These are phyloP conservation scores for Glaucopsyche alexis DNA, from an alignment of 2,888 invertebrate genomes.

Conservation along the genomic window DNA sequence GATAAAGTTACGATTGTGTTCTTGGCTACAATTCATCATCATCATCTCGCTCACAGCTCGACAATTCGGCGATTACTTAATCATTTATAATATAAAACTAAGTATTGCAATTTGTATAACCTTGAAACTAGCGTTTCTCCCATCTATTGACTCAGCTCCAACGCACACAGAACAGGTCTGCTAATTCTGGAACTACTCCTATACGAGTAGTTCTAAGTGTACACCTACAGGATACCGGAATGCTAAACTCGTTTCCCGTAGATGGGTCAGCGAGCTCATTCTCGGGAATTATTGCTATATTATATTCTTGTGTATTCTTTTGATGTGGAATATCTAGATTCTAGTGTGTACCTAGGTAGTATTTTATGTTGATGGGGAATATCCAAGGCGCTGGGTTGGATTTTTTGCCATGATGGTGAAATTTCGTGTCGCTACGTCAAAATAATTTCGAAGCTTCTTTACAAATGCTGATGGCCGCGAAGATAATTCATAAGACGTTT, in stretches of 20 bases:
- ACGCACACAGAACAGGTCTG: neutral
- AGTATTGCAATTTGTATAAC: neutral
- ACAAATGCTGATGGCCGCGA: no score
- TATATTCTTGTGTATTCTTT: neutral
- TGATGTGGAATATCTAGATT: neutral
- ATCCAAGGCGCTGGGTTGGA: no score
- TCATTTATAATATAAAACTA: no score
- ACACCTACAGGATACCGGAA: slow-evolving; percentile 7
- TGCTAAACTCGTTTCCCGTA: slow-evolving; percentile 4
- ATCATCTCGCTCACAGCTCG: no score
- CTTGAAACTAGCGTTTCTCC: neutral
- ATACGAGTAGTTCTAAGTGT: neutral
- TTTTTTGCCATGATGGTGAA: no score
- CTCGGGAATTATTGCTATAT: slow-evolving; percentile 8
- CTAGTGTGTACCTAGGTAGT: neutral
- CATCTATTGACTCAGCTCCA: neutral
- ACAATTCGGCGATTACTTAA: no score
- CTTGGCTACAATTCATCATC: no score
- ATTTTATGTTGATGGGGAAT: no score
- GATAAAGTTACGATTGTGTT: no score
- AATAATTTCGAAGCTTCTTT: no score
- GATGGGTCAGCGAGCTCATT: slow-evolving; percentile 16
- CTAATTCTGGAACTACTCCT: slow-evolving; percentile 9
- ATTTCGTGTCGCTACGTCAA: no score
- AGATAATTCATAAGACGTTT: no score